Percentiles rank a stretch among this genome's conserved stretches.
These are phyloP conservation scores for Seira ritae DNA, from an alignment of 2,888 invertebrate species.

Conservation along the genomic window DNA sequence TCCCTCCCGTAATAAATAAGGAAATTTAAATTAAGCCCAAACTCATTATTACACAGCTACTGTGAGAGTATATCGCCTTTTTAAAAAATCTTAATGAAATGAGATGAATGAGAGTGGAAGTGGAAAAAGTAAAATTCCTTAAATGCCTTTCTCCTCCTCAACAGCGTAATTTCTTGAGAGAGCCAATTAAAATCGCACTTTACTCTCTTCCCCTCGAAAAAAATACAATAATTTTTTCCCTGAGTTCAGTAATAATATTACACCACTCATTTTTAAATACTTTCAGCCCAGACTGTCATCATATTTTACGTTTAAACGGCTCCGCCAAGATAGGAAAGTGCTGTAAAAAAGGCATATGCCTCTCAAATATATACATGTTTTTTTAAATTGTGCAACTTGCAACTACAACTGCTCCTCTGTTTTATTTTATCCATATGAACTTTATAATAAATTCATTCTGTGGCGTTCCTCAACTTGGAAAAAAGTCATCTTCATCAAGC, in stretches of 20 bases:
- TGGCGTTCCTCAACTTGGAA: slow-evolving; percentile 8
- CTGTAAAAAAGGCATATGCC: slow-evolving; percentile 8
- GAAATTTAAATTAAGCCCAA: slow-evolving; percentile 48
- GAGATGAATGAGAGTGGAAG: too few relatives aligned
- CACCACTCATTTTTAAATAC: slow-evolving; percentile 18
- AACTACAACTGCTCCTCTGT: too few relatives aligned
- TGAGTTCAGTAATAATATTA: slow-evolving; percentile 16
- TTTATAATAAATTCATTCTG: slow-evolving; percentile 54
- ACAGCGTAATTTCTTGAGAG: background rate
- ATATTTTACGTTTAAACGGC: slow-evolving; percentile 33
- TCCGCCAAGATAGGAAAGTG: background rate
- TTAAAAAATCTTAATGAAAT: slow-evolving; percentile 24
- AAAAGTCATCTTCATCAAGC: background rate
- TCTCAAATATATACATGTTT: too few relatives aligned
- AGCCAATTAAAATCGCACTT: slow-evolving; percentile 59
- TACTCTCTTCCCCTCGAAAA: slow-evolving; percentile 22
- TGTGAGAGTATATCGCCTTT: too few relatives aligned
- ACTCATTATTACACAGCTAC: slow-evolving; percentile 16
- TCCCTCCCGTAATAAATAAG: slow-evolving; percentile 5
- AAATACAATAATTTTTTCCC: slow-evolving; percentile 11
- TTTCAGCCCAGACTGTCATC: slow-evolving; percentile 36
- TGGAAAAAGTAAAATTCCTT: slow-evolving; percentile 39
- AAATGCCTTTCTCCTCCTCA: slow-evolving; percentile 18
- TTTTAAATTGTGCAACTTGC: too few relatives aligned
- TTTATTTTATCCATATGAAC: slow-evolving; percentile 15